A percentile compares a stretch with the other conserved stretches of the same genome.
Evolutionary conservation across 1,140 invertebrate species (phyloP).

Genomic region (Parasteatoda tepidariorum): DNA sequence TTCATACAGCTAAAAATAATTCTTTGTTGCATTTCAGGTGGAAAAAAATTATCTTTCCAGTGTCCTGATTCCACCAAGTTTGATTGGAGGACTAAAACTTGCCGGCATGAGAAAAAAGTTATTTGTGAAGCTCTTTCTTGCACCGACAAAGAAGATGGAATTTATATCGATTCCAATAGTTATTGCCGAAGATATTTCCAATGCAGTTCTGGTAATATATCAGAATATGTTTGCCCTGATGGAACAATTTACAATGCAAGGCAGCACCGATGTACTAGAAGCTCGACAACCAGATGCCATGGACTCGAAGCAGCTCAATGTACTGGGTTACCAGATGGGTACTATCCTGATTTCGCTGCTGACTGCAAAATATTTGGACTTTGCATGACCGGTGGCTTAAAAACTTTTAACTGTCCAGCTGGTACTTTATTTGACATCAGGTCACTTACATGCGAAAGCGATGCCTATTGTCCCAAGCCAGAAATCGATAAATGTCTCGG

Average conservation of each 20-base stretch:
- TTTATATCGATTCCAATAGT: constrained; percentile 21
- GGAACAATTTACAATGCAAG: constrained; percentile 50
- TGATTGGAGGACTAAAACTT: constrained; percentile 48
- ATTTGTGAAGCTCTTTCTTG: constrained; percentile 17
- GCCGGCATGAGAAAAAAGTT: not conserved
- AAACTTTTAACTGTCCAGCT: constrained; percentile 58
- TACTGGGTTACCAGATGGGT: constrained; percentile 70
- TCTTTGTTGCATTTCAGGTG: no score
- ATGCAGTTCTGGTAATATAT: constrained; percentile 70
- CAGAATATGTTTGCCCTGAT: constrained; percentile 72
- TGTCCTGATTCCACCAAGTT: constrained; percentile 36
- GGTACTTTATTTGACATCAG: constrained; percentile 57
- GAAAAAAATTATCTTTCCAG: constrained; percentile 11
- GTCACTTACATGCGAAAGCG: constrained; percentile 35
- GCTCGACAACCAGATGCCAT: not conserved
- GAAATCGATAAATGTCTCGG: constrained; percentile 34
- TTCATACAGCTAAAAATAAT: no score
- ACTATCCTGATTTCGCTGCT: constrained; percentile 65
- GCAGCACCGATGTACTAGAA: constrained; percentile 21
- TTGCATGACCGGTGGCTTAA: constrained; percentile 44
- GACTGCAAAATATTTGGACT: constrained; percentile 51
- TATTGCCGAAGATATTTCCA: constrained; percentile 40
- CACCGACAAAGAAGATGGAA: constrained; percentile 35
- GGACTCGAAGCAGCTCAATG: constrained; percentile 65
- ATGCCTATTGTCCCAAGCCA: not conserved